Evolutionary conservation across 2,797 vertebrate genomes (phyloP).

Genomic region (Tragopan temminckii): DNA sequence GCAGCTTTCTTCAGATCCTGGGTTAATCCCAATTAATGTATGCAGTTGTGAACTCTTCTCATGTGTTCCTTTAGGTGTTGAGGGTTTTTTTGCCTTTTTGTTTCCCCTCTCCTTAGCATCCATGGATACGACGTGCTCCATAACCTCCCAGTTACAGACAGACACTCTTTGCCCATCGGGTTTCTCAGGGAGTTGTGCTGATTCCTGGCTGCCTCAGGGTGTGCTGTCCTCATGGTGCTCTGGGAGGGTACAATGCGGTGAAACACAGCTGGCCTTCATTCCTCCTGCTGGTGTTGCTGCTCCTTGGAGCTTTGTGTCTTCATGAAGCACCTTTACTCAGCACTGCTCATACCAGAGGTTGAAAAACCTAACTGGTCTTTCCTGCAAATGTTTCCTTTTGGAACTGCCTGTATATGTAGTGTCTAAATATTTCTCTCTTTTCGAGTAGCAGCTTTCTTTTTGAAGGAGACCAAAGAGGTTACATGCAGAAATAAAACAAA

Average conservation of each 20-base stretch:
- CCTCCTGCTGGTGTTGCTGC: neutral
- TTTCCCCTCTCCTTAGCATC: neutral
- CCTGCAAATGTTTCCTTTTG: conserved; percentile 62
- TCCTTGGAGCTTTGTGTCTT: neutral
- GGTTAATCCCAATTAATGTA: rapidly evolving
- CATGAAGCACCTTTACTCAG: neutral
- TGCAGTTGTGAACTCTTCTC: neutral
- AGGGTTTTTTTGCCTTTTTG: neutral
- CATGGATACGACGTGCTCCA: neutral
- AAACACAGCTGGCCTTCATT: neutral
- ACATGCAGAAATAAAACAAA: conserved; percentile 68
- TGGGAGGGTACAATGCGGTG: neutral
- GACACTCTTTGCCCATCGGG: neutral
- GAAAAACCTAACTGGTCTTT: conserved; percentile 28
- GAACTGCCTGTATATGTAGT: conserved; percentile 56
- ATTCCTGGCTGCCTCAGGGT: neutral
- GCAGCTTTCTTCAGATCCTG: neutral
- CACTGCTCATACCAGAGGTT: neutral
- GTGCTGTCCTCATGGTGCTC: rapidly evolving
- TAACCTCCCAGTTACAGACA: neutral
- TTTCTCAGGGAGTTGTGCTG: neutral
- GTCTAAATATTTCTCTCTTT: conserved; percentile 73
- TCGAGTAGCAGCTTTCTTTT: conserved; percentile 51
- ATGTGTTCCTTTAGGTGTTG: no score
- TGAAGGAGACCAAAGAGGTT: conserved; percentile 68